Evolutionary conservation across 2,888 invertebrate species (phyloP).

Genomic region (Cryptophagus acutangulus): DNA sequence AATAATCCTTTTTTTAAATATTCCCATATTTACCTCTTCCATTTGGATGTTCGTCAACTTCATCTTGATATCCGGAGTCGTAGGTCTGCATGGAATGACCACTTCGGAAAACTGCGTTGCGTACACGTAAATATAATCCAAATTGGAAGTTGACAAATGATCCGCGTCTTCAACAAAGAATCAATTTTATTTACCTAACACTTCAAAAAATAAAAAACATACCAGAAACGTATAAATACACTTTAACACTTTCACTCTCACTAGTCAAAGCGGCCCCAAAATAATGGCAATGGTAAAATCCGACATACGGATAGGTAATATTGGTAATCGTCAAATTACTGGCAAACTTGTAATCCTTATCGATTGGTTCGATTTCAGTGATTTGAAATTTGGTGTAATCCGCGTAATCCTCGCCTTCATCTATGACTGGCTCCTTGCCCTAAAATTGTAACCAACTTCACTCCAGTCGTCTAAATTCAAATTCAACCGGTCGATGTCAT

Average conservation of each 20-base stretch:
- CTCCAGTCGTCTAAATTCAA: conserved; percentile 1
- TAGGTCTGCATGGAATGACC: conserved; percentile 60
- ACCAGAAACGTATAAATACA: conserved; percentile 50
- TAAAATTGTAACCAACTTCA: conserved; percentile 16
- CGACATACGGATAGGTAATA: conserved; percentile 42
- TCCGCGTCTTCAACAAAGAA: conserved; percentile 43
- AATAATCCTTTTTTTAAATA: too few relatives aligned
- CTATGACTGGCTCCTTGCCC: conserved; percentile 16
- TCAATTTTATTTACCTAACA: neutral
- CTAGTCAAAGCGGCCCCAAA: conserved; percentile 41
- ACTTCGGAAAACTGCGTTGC: conserved; percentile 45
- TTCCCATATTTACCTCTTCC: too few relatives aligned
- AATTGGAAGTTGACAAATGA: conserved; percentile 46
- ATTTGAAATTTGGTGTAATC: conserved; percentile 17
- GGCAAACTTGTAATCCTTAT: conserved; percentile 41
- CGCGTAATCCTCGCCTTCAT: neutral
- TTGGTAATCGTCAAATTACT: conserved; percentile 46
- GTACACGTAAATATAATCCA: conserved; percentile 31
- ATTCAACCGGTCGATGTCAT: neutral
- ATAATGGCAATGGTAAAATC: conserved; percentile 45
- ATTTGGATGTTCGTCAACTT: too few relatives aligned
- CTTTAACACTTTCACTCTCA: conserved; percentile 42
- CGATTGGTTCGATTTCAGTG: conserved; percentile 30
- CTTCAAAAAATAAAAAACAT: neutral
- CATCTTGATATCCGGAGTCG: conserved; percentile 55